Evolutionary conservation across 2,888 invertebrate genomes (phyloP).

Genomic region (Vesta saturnalis): DNA sequence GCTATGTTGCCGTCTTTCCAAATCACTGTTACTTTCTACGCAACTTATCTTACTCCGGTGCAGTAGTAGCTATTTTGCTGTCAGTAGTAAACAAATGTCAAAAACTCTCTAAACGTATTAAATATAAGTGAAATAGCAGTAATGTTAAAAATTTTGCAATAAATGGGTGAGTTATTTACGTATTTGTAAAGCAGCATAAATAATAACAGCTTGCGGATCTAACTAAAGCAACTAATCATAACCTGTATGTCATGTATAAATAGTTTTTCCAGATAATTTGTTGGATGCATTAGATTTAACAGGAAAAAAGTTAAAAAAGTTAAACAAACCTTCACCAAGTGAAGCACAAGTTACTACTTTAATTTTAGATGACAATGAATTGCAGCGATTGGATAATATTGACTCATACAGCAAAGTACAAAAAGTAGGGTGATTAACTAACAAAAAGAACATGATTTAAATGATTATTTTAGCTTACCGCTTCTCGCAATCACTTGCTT

Average conservation of each 20-base stretch:
- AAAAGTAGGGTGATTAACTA: constrained; percentile 66
- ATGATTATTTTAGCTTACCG: constrained; percentile 74
- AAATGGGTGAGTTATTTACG: constrained; percentile 38
- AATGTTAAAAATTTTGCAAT: constrained; percentile 27
- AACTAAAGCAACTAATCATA: constrained; percentile 12
- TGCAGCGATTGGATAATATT: constrained; percentile 87
- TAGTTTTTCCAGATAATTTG: constrained; percentile 19
- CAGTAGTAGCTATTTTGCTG: too few relatives aligned
- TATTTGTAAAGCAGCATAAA: neutral
- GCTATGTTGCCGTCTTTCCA: too few relatives aligned
- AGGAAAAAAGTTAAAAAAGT: constrained; percentile 82
- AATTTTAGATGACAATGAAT: constrained; percentile 86
- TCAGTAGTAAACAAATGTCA: constrained; percentile 39
- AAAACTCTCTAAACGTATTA: constrained; percentile 28
- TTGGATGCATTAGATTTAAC: constrained; percentile 77
- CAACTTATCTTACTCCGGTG: too few relatives aligned
- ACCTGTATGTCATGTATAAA: constrained; percentile 5
- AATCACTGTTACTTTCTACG: too few relatives aligned
- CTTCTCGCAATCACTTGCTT: constrained; percentile 84
- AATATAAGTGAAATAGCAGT: constrained; percentile 15
- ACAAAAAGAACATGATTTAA: neutral
- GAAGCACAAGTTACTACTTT: constrained; percentile 77
- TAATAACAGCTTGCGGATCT: too few relatives aligned
- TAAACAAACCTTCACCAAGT: constrained; percentile 76
- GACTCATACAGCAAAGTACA: constrained; percentile 82